Evolutionary conservation across 2,888 invertebrate species (phyloP), one percentile per base, ranked within the genome.

Genomic region (Drosophila mercatorum): DNA sequence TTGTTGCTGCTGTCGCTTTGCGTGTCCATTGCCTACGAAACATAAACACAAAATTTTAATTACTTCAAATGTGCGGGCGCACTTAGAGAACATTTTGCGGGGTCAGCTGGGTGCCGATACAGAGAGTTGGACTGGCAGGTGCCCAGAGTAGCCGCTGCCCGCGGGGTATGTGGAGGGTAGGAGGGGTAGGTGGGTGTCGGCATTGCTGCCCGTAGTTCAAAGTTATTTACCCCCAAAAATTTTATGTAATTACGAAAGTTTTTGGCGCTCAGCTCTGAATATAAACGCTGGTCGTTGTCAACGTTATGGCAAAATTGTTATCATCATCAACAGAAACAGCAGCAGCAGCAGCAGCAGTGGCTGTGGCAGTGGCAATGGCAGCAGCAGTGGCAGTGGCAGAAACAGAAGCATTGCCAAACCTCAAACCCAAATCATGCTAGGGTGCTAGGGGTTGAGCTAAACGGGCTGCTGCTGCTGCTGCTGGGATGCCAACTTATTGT

Each of bases 231-330:
- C 84, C 79, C 82, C 82, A 84, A 90, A 84, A 86, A 86, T 88
- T 70, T 86, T 80, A 79, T 81, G 81, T 88, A 90, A 91, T 90
- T 90, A 85, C 90, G 81, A 90, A 91, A 90, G 83, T 91, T 90
- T 91, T 86, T 77, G 88, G 83, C 72, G 88, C 73, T 78, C 75
- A 72, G 68, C 76, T 67, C 71, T 56, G 74, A 83, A 83, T 83
- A 81, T 81, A 83, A 89, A 87, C 88, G 81, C 69, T 66, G 73
- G 70, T 77, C 88, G 86, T 85, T 88, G 86, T 83, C 87, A 89
- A 81, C 87, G 77, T 89, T 87, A 87, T 87, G 82, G 84, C 84
- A 56, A 82, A 84, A 89, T 89, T 78, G 85, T 85, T 85, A 89
- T 89, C 85, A 82, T 84, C 85, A 85, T 73, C 89, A 84, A 58